Evolutionary conservation across 2,888 invertebrate species (phyloP).

Genomic region (Lasioglossum villosulum): DNA sequence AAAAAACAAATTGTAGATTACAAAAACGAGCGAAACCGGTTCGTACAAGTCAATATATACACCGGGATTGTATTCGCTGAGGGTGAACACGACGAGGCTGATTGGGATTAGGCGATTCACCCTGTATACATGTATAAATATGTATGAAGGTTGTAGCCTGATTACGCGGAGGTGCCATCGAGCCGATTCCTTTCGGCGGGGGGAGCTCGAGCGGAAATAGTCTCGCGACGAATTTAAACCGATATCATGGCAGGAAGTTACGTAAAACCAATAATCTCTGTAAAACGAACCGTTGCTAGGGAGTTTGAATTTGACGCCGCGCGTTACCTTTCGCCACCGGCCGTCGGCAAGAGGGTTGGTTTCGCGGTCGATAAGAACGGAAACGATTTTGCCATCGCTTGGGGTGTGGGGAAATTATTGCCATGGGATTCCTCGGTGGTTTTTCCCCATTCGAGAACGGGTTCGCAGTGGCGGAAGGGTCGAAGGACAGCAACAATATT

Average conservation of each 20-base stretch:
- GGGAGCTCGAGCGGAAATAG: not conserved
- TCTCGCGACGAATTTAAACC: constrained; percentile 7
- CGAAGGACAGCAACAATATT: constrained; percentile 23
- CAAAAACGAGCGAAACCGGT: not conserved
- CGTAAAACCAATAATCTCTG: constrained; percentile 3
- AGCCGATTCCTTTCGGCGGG: constrained; percentile 45
- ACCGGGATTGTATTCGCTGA: constrained; percentile 6
- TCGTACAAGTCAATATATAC: not conserved
- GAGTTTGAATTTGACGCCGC: constrained; percentile 27
- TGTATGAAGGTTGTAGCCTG: constrained; percentile 69
- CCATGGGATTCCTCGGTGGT: not conserved
- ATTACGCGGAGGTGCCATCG: constrained; percentile 60
- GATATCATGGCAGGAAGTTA: not conserved
- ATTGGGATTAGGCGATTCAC: constrained; percentile 26
- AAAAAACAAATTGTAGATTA: not conserved
- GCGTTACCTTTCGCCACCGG: constrained; percentile 20
- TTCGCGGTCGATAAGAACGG: constrained; percentile 19
- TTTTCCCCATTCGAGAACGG: too few relatives aligned
- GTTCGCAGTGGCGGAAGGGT: constrained; percentile 22
- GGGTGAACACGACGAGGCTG: constrained; percentile 5
- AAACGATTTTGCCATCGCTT: not conserved
- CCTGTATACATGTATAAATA: constrained; percentile 55
- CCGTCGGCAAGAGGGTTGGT: not conserved
- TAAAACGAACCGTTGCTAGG: not conserved
- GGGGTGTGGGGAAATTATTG: not conserved